Conservation (phyloP, 2,113 vertebrate genomes). For the Prietella phreatophila region DNA sequence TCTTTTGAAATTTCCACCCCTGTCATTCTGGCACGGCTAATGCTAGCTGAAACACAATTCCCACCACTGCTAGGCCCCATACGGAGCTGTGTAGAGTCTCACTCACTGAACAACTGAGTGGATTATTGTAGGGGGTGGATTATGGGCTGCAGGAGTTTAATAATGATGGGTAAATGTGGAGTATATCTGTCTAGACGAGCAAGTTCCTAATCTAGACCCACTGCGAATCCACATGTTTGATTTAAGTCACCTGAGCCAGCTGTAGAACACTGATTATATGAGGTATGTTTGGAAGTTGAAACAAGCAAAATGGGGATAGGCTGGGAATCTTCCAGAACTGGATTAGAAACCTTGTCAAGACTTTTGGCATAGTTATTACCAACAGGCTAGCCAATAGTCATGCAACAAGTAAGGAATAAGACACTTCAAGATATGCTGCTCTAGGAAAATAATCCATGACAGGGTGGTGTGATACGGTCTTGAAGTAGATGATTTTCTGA, state of each 20-base stretch:
- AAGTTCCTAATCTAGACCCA: neutral
- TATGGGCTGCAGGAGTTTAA: neutral
- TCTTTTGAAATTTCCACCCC: conserved; percentile 69
- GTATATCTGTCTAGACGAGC: neutral
- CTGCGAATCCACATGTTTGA: neutral
- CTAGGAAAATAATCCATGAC: neutral
- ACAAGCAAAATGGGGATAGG: neutral
- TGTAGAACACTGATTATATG: neutral
- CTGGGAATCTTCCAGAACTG: neutral
- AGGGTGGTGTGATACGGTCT: no score
- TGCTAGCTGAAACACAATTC: conserved; percentile 64
- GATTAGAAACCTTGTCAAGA: neutral
- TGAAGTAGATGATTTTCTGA: neutral
- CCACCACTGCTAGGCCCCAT: conserved; percentile 36
- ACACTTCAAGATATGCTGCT: neutral
- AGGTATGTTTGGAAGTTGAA: neutral
- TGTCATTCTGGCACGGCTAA: conserved; percentile 62
- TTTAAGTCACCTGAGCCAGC: neutral
- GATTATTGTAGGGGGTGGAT: neutral
- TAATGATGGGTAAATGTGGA: neutral
- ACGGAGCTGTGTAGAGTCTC: conserved; percentile 25
- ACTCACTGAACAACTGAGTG: conserved; percentile 47
- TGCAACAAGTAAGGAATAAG: neutral
- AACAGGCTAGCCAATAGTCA: neutral
- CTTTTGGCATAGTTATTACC: neutral